These are phyloP conservation scores for Pomacea canaliculata DNA, from an alignment of 2,888 invertebrate species.

Conservation along the genomic window DNA sequence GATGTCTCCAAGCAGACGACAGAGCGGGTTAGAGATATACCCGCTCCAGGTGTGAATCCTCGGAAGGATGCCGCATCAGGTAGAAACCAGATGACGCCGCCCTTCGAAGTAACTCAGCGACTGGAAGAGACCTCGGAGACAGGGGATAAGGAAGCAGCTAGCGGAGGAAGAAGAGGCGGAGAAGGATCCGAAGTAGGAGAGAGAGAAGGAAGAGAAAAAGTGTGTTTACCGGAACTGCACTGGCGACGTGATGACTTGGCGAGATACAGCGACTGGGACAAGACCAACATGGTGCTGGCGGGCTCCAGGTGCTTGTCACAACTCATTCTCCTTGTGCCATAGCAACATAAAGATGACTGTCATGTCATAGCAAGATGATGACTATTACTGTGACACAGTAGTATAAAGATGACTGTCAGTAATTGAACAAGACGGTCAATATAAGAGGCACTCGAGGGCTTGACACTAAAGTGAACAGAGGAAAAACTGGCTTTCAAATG, in stretches of 20 bases:
- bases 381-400: too few relatives aligned
- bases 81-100: too few relatives aligned
- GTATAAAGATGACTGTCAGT: too few relatives aligned
- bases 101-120: too few relatives aligned
- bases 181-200: neutral
- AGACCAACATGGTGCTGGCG: constrained; percentile 28
- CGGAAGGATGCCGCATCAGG: neutral
- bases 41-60: neutral
- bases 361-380: too few relatives aligned
- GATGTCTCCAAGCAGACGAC: neutral
- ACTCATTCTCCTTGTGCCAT: constrained; percentile 26
- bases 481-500: too few relatives aligned
- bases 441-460: too few relatives aligned
- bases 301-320: constrained; percentile 28
- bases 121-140: neutral
- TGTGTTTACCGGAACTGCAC: neutral
- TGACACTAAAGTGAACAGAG: too few relatives aligned
- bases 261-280: constrained; percentile 30
- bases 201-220: neutral
- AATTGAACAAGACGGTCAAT: too few relatives aligned
- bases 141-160: neutral
- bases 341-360: too few relatives aligned
- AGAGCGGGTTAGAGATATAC: neutral
- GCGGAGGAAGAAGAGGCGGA: neutral
- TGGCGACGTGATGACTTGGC: constrained; percentile 15